Conservation (phyloP, 2,797 vertebrate species). For the Sebastes taczanowskii region DNA sequence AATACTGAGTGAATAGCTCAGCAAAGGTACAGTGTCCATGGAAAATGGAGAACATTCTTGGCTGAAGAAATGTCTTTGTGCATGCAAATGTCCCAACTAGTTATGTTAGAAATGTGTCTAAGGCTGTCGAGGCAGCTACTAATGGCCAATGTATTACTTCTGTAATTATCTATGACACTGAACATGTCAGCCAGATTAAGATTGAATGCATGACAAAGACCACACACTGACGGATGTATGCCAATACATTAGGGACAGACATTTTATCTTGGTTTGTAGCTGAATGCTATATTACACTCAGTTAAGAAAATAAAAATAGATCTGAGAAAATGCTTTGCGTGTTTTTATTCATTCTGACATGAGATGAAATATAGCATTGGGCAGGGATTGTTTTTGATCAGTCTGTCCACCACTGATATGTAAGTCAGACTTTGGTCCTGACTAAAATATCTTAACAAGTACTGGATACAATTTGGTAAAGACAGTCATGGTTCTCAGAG, state of each 20-base stretch:
- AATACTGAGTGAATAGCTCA: neutral
- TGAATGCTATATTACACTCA: neutral
- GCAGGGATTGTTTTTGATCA: neutral
- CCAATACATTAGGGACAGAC: conserved; percentile 37
- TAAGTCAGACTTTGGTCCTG: neutral
- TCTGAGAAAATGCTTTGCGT: neutral
- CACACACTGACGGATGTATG: conserved; percentile 54
- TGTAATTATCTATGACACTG: conserved; percentile 91
- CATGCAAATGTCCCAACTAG: conserved; percentile 85
- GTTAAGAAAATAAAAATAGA: neutral
- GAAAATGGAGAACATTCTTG: conserved; percentile 4
- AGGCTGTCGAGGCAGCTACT: conserved; percentile 85
- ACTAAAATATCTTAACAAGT: neutral
- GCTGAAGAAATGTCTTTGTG: conserved; percentile 52
- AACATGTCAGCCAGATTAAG: conserved; percentile 86
- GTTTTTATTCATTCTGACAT: neutral
- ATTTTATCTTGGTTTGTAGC: conserved; percentile 36
- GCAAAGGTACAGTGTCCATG: neutral
- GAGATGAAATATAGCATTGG: neutral
- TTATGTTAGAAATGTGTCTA: conserved; percentile 86
- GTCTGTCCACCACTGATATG: neutral
- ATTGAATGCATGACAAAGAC: conserved; percentile 88
- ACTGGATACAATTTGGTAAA: neutral
- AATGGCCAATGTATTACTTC: conserved; percentile 89
- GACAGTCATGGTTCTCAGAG: neutral